phyloP scores from a whole-genome alignment of 92 coral and sea anemone species.

The Diadumene lineata region DNA sequence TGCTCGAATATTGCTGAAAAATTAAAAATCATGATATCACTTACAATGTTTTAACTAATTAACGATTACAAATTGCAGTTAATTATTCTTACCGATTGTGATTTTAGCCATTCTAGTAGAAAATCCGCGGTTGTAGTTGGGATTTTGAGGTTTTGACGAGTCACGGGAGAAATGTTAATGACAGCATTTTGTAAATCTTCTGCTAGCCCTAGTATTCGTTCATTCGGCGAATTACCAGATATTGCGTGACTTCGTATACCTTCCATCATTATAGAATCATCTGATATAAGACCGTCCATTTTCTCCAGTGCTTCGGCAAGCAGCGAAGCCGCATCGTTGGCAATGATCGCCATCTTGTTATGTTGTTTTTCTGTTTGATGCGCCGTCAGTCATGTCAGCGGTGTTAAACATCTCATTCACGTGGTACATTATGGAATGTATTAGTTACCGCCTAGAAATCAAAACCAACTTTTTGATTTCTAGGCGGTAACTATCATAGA shows the following conservation, averaged over 20 bases:
- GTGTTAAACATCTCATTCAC: background rate
- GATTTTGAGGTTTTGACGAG: constrained; percentile 49
- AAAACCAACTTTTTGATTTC: too few relatives aligned
- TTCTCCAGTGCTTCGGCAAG: constrained; percentile 95
- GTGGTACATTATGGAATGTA: background rate
- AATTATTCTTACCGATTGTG: constrained; percentile 41
- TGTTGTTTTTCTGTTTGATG: background rate
- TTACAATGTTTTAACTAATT: background rate
- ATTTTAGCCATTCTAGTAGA: constrained; percentile 67
- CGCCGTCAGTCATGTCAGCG: background rate
- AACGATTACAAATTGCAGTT: background rate
- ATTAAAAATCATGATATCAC: background rate
- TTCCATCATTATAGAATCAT: constrained; percentile 82
- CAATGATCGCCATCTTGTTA: constrained; percentile 88
- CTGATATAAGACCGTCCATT: constrained; percentile 95
- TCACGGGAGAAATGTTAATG: constrained; percentile 47
- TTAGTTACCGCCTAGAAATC: background rate
- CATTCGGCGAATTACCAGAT: constrained; percentile 49
- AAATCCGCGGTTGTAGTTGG: constrained; percentile 59
- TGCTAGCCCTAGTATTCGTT: constrained; percentile 51
- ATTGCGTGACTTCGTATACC: constrained; percentile 50
- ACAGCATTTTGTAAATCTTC: constrained; percentile 66
- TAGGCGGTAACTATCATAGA: background rate
- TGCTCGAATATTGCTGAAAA: background rate
- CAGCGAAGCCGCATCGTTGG: constrained; percentile 89